Base-by-base conservation (phyloP, 2,797 vertebrate genomes). In the Sebastes diploproa region DNA sequence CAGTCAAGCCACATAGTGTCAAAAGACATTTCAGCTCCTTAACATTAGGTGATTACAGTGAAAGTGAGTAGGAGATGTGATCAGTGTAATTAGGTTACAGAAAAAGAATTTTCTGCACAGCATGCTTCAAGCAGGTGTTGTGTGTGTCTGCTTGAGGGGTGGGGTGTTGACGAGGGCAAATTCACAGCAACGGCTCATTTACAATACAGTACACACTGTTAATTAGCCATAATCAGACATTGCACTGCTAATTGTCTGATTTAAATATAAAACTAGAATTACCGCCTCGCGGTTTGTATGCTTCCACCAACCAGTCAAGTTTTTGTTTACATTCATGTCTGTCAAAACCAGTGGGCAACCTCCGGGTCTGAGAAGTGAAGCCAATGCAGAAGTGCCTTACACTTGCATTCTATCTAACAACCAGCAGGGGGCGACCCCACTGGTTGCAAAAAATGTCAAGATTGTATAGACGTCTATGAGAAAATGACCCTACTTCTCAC, bases 151-250 rank as follows among this genome's bases (percentile, higher is more conserved):
- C 23, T 23, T 32, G 63, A 32, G 14, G 20, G 5, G 20, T 22
- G 46, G 29, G 38, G 34, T 70, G 71, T 34, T 78, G 59, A 74
- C 85, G 34, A 75, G 70, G 46, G 70, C 5, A 54, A 75, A 78
- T 69, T 77, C 69, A 77, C 74, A 84, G 84, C 80, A 85, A 77
- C 63, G 69, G 77, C 82, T 87, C 75, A 87, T 88, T 84, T 74
- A 70, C 56, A 73, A 16, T 72, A 70, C 52, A 70, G 25, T 70
- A 75, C 74, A 83, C 80, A 58, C 27, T 62, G 23, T 75, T 88
- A 86, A 81, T 86, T 64, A 59, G 60, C 75, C 36, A 72, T 88
- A 89, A 93, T 90, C 71, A 81, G 72, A 84, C 7, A 8, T 38
- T 20, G 42, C 69, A 32, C 50, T 2, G 25, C 11, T 27, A 27